phyloP scores from a whole-genome alignment of 2,888 invertebrate genomes.

The Lampropteryx suffumata region DNA sequence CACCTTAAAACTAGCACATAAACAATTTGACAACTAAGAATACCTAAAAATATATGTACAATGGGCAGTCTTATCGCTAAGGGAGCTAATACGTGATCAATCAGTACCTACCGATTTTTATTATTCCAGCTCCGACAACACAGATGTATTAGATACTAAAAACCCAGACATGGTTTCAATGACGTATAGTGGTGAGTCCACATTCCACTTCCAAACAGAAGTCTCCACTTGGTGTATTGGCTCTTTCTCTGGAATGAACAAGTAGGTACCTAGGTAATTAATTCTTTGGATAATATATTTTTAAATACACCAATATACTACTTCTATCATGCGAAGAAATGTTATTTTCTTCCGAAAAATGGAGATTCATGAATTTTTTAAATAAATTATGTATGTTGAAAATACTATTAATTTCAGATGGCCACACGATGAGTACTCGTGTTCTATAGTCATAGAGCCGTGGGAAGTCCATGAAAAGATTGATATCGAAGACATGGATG shows the following conservation, averaged over 20 bases:
- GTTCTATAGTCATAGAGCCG: slow-evolving; percentile 59
- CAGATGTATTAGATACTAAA: slow-evolving; percentile 49
- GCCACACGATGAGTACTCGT: slow-evolving; percentile 65
- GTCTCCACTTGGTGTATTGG: slow-evolving; percentile 58
- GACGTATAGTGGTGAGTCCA: slow-evolving; percentile 59
- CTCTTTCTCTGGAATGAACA: slow-evolving; percentile 39
- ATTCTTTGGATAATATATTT: neutral
- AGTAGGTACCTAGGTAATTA: too few species aligned
- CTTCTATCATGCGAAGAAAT: too few species aligned
- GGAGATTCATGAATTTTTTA: too few species aligned
- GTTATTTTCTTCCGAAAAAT: too few species aligned
- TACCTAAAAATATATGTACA: too few species aligned
- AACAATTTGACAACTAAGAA: too few species aligned
- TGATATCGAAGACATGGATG: slow-evolving; percentile 38
- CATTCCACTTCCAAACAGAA: slow-evolving; percentile 59
- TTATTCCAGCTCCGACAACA: slow-evolving; percentile 60
- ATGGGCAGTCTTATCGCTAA: too few species aligned
- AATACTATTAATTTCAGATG: slow-evolving; percentile 49
- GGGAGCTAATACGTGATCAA: too few species aligned
- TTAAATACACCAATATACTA: too few species aligned
- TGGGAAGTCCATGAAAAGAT: slow-evolving; percentile 69
- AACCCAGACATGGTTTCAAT: slow-evolving; percentile 59
- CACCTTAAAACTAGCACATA: too few species aligned
- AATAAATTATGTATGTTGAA: neutral
- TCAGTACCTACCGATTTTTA: too few species aligned